Evolutionary conservation across 1,140 invertebrate species (phyloP), one percentile per base, ranked within the genome.

Genomic region (Lithobius niger): DNA sequence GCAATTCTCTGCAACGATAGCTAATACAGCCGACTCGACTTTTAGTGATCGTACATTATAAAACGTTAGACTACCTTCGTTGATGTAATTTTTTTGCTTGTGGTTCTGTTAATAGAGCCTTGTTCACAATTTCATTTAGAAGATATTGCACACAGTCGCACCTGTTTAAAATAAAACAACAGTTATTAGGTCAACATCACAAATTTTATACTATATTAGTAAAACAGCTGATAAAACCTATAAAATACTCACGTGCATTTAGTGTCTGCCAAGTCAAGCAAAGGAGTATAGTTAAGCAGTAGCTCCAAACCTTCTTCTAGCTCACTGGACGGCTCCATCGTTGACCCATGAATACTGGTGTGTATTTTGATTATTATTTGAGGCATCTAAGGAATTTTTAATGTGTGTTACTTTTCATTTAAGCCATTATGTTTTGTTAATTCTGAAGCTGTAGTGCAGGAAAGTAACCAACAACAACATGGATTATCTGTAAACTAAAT

Each of bases 181-280:
- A 45, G 16, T 18, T 45, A 50, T 25, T 25, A 50, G n/a, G n/a
- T n/a, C n/a, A n/a, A n/a, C n/a, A n/a, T n/a, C n/a, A n/a, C n/a
- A 36, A 36, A 10, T 36, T 36, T 36, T 36, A 36, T 36, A 10
- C n/a, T 36, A 36, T 36, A 10, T 36, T 36, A 36, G 31, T 10
- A 10, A 36, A 10, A 10, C n/a, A 36, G 4, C 43, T 10, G 4
- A 6, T 13, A 45, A 13, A 19, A 45, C 3, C 19, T 27, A 54
- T 1, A 43, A 55, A 43, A 40, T 42, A 57, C 64, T 58, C 57
- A 70, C 68, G 82, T 84, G 65, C 84, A 86, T 60, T 88, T 88
- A 0, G 82, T 80, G 68, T 96, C 91, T 69, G 92, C 82, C 51
- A 88, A 79, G 74, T 96, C 91, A 2, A 96, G 69, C 3, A 94